phyloP scores from a whole-genome alignment of 2,797 vertebrate genomes.

The Takifugu rubripes region DNA sequence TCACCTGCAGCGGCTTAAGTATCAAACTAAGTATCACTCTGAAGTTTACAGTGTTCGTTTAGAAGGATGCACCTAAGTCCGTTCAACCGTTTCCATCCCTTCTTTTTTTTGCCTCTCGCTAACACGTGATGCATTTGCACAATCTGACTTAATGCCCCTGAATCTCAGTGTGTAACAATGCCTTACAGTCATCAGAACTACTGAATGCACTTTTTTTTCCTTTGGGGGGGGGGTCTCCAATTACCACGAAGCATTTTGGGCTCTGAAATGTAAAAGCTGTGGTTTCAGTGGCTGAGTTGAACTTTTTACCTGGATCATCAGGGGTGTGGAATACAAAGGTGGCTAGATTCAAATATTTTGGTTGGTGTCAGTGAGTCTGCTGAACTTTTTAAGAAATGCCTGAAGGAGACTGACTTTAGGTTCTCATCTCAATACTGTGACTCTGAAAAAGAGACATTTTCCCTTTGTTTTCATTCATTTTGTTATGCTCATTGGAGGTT shows the following conservation, averaged over 20 bases:
- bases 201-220: slow-evolving; percentile 71
- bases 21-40: slow-evolving; percentile 54
- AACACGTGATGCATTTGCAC: slow-evolving; percentile 72
- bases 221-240: slow-evolving; percentile 47
- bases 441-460: no score
- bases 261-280: slow-evolving; percentile 65
- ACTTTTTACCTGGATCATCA: slow-evolving; percentile 39
- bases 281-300: slow-evolving; percentile 66
- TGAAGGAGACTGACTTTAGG: no score
- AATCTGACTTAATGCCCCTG: slow-evolving; percentile 74
- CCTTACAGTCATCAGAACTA: slow-evolving; percentile 84
- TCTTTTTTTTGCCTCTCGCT: slow-evolving; percentile 40
- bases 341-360: no score
- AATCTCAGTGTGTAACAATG: slow-evolving; percentile 79
- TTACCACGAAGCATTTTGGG: slow-evolving; percentile 66
- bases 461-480: no score
- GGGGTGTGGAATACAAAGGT: not conserved
- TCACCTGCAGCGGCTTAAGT: slow-evolving; percentile 62
- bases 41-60: slow-evolving; percentile 71
- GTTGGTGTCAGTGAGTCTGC: no score
- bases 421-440: no score
- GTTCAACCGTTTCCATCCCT: slow-evolving; percentile 38
- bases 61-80: slow-evolving; percentile 54
- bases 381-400: no score
- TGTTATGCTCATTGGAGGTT: no score